Evolutionary conservation across 37 sponge, comb jelly and placozoan genomes (phyloP).

Genomic region (Axinella damicornis): DNA sequence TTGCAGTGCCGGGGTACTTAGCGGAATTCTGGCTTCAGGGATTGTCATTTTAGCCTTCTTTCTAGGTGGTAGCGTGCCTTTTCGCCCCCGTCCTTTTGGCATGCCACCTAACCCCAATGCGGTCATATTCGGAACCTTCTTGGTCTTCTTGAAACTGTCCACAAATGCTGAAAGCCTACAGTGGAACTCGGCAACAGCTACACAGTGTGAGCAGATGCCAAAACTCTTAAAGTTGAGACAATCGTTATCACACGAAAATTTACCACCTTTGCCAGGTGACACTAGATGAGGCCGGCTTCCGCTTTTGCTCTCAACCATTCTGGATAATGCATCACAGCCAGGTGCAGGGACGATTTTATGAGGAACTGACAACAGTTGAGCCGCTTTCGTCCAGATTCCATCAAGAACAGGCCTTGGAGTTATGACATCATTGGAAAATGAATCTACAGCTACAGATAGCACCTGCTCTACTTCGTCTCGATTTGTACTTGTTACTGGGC

Average conservation of each 20-base stretch:
- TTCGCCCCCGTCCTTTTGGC: conserved; percentile 14
- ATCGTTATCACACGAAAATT: conserved; percentile 6
- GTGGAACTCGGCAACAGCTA: conserved; percentile 12
- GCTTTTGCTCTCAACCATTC: conserved; percentile 29
- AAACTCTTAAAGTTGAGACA: conserved; percentile 23
- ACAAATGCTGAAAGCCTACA: not conserved
- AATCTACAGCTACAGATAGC: conserved; percentile 2
- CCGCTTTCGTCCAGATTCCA: conserved; percentile 47
- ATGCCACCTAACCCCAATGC: not conserved
- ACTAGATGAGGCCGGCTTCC: conserved; percentile 39
- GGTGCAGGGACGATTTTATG: conserved; percentile 39
- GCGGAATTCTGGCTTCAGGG: not conserved
- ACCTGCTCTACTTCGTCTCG: not conserved
- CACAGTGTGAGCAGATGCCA: conserved; percentile 9
- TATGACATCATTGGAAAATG: not conserved
- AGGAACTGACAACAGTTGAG: not conserved
- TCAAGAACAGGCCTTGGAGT: conserved; percentile 17
- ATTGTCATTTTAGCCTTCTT: not conserved
- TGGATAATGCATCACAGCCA: not conserved
- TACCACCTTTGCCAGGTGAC: conserved; percentile 35
- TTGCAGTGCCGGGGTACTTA: conserved; percentile 1
- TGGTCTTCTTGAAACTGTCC: not conserved
- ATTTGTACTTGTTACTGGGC: no score
- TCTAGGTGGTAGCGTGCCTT: conserved; percentile 9
- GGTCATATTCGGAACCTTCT: not conserved